Base-by-base conservation (phyloP, 2,888 invertebrate species). In the Drosophila cognata region DNA sequence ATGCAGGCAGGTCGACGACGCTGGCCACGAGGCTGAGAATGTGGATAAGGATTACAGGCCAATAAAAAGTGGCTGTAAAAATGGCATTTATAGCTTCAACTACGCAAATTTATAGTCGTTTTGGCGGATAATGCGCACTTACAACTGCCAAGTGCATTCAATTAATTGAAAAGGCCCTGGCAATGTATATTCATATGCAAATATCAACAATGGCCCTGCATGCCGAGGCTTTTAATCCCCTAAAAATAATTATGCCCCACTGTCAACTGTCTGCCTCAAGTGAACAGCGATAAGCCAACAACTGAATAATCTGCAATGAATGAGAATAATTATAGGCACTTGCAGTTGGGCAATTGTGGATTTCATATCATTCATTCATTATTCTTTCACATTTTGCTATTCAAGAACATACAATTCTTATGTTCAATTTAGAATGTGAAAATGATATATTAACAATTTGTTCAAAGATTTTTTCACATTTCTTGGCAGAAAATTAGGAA, bases 111-210 rank as follows among this genome's bases (percentile, higher is more conserved):
- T 86, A 85, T 86, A 73, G 82, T 74, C 74, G 68, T 78, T 86
- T 84, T 82, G 70, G 51, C 61, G 59, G 46, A 53, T 84, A 85
- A 88, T 86, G 80, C 56, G 88, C 86, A 86, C 86, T 88, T 88
- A 88, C 86, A 88, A 69, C 60, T 50, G 80, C 78, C 82, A 84
- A 85, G 86, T 88, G 80, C 82, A 78, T 85, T 83, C 71, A 81
- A 85, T 88, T 85, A 81, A 85, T 79, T 85, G 84, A 66, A 82
- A 88, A 81, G 77, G 63, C 65, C 76, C 77, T 71, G 68, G 62
- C 64, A 71, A 71, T 55, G 63, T 70, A 71, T 46, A 64, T 56
- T 38, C 63, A 71, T 77, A 71, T 59, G 71, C 62, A 71, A 77
- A 69, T 60, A 35, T 38, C 7, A 21, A 16, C 18, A 41, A 48